Base-by-base conservation (phyloP, 1,140 invertebrate species). In the Heliconius hermathena region DNA sequence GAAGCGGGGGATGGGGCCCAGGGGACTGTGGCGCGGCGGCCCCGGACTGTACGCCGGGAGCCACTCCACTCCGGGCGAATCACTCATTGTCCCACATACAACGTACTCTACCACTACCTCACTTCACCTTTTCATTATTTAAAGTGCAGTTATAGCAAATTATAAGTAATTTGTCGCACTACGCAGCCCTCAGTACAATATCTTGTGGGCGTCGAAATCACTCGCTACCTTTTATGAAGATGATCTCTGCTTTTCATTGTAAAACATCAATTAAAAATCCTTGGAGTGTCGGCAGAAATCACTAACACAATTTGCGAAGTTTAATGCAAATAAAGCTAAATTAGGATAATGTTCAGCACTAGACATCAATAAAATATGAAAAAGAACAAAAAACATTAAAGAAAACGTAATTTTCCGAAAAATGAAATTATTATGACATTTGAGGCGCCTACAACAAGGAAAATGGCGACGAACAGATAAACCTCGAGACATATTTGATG, bases 401-500 rank as follows among this genome's bases (percentile, higher is more conserved):
- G 85, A 89, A 92, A 93, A 93, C 82, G 84, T 88, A 92, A 89
- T 91, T 87, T 87, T 84, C 82, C 49, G 83, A 84, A 89, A 90
- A 91, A 89, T 89, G 84, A 91, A 94, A 94, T 92, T 94, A 94
- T 94, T 94, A 94, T 94, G 93, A 94, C 91, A 94, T 94, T 93
- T 93, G 91, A 93, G 86, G 91, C 92, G 92, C 91, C 91, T 93
- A 94, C 91, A 93, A 94, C 91, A 94, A 93, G 91, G 91, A 94
- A 94, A 93, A 94, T 94, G 93, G 93, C 92, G 93, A 85, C 87
- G 80, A 46, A 83, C 84, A 86, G 83, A 86, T 83, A 86, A 81
- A 76, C 76, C 80, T 78, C 41, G 29, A 41, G 8, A 52, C 8
- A 76, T 70, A 46, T 22, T 70, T 70, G 73, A 22, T 38, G 18